These are phyloP conservation scores for Nestor notabilis DNA, from an alignment of 2,113 vertebrate genomes.

Conservation along the genomic window DNA sequence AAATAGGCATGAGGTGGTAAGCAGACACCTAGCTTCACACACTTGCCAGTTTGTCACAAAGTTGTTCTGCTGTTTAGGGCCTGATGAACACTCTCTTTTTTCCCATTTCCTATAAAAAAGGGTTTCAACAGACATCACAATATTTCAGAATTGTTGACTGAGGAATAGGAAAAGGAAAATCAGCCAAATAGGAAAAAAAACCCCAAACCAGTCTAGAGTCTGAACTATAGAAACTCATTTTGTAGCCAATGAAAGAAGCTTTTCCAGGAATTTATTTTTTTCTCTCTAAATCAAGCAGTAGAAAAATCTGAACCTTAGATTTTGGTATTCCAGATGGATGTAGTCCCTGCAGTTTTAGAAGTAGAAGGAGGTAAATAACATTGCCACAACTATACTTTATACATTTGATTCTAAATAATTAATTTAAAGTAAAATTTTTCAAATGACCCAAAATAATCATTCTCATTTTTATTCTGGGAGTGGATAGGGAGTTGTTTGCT, in stretches of 20 bases:
- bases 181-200: not conserved
- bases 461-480: not conserved
- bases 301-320: not conserved
- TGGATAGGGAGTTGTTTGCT: rapidly evolving
- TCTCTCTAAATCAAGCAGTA: not conserved
- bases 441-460: not conserved
- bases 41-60: not conserved
- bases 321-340: not conserved
- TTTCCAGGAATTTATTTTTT: not conserved
- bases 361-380: not conserved
- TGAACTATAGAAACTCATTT: not conserved
- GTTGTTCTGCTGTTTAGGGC: not conserved
- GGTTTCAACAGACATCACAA: not conserved
- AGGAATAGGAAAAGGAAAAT: not conserved
- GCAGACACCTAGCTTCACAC: not conserved
- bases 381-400: not conserved
- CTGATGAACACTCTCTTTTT: not conserved
- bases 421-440: not conserved
- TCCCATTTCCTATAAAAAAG: not conserved
- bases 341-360: not conserved
- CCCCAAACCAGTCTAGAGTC: not conserved
- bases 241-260: not conserved
- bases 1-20: not conserved
- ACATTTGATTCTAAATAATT: not conserved
- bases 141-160: not conserved